Evolutionary conservation across 2,113 vertebrate species (phyloP).

Genomic region (Sardina pilchardus): DNA sequence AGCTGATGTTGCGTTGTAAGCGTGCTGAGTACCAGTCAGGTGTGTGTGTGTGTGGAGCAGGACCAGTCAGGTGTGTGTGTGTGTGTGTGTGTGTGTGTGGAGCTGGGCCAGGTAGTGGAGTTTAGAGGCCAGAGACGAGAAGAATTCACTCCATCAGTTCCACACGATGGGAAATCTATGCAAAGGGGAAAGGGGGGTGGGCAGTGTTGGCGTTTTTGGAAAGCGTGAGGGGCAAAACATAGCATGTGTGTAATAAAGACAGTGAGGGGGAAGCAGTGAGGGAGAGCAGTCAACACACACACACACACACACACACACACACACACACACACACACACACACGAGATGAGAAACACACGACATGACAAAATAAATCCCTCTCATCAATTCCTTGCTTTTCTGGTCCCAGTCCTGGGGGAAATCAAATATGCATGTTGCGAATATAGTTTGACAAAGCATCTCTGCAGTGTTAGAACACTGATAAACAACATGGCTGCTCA

Average conservation of each 20-base stretch:
- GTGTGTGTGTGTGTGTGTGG: neutral
- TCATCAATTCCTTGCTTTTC: constrained; percentile 11
- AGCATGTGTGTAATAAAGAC: neutral
- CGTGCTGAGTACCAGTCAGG: neutral
- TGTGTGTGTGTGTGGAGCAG: neutral
- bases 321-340: neutral
- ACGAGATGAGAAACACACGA: too few species aligned
- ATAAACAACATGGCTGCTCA: constrained; percentile 54
- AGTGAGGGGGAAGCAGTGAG: constrained; percentile 20
- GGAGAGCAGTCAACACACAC: constrained; percentile 7
- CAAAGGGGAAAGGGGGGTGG: constrained; percentile 49
- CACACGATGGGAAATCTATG: constrained; percentile 70
- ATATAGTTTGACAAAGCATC: constrained; percentile 48
- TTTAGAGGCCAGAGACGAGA: neutral
- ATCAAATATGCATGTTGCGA: constrained; percentile 66
- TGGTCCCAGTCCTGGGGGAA: constrained; percentile 48
- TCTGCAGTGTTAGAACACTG: constrained; percentile 46
- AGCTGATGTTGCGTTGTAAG: neutral
- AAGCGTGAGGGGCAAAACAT: neutral
- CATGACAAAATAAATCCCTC: neutral
- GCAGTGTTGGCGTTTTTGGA: neutral
- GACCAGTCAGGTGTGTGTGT: neutral
- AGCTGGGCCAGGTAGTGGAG: neutral
- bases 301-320: neutral
- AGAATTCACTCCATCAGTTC: constrained; percentile 45